Base-by-base conservation (phyloP, 2,888 invertebrate genomes). In the Mactromeris polynyma region DNA sequence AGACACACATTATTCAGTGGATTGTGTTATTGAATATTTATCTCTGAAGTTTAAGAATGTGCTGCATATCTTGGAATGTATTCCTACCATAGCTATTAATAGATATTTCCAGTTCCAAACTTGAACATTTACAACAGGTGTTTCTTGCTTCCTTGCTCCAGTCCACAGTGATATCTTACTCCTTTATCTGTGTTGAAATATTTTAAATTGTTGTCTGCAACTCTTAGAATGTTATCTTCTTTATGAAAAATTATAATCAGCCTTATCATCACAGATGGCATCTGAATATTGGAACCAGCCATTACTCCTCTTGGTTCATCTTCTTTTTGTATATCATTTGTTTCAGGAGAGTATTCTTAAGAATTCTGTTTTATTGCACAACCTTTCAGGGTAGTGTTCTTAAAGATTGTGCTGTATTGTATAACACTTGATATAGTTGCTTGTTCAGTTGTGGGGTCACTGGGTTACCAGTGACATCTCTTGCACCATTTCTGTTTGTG, bases 201-300 rank as follows among this genome's bases (percentile, higher is more conserved):
- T 33, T 73, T 73, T 11, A 73, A 73, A 73, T 73, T 73, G 73
- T 73, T 73, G 31, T 36, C 73, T 73, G 36, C 73, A 73, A 33
- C 36, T 36, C 7, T 2, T 33, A 9, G 33, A 73, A 64, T 26
- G 6, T 64, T 64, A 64, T 64, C 58, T 64, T 64, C 11, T 64
- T 2, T 64, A 64, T 64, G 58, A 64, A 64, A 64, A 64, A 64
- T 64, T 64, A 26, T 26, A 26, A 64, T 64, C 58, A 9, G 58
- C 26, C n/a, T 64, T 64, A 64, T 64, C 58, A 26, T n/a, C 26
- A 26, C 58, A n/a, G 58, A 64, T 64, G 58, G 58, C 26, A 21
- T 26, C n/a, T 26, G 58, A 26, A 64, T 64, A 64, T 11, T 9
- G 58, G 26, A 26, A n/a, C 26, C 58, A 64, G 58, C 26, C 58